phyloP scores from a whole-genome alignment of 2,888 invertebrate genomes.

The Meghimatium bilineatum region DNA sequence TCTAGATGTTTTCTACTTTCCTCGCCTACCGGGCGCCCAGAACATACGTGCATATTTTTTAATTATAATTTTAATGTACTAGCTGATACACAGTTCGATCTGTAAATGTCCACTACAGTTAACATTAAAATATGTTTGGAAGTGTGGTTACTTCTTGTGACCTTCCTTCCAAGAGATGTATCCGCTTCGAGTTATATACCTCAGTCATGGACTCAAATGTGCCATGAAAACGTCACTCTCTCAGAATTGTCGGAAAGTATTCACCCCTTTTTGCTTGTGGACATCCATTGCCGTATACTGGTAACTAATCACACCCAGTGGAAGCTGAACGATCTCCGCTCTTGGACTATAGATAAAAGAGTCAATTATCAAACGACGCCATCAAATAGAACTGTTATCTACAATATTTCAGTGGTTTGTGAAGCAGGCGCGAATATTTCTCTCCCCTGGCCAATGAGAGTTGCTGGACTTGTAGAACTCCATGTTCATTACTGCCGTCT shows the following conservation, averaged over 20 bases:
- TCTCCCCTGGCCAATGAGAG: conserved; percentile 46
- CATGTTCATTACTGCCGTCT: conserved; percentile 21
- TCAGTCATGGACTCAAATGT: neutral
- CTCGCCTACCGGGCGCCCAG: too few species aligned
- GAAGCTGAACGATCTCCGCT: conserved; percentile 36
- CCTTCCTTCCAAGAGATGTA: too few species aligned
- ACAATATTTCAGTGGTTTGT: conserved; percentile 23
- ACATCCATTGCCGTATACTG: neutral
- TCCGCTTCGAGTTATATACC: neutral
- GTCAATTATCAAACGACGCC: conserved; percentile 31
- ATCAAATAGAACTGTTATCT: conserved; percentile 22
- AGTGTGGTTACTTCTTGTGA: too few species aligned
- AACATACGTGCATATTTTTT: too few species aligned
- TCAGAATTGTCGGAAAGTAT: neutral
- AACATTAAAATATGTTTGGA: too few species aligned
- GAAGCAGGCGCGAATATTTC: conserved; percentile 40
- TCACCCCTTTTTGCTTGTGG: neutral
- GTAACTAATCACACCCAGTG: conserved; percentile 6
- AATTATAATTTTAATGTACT: too few species aligned
- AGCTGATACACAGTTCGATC: too few species aligned
- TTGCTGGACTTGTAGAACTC: conserved; percentile 34
- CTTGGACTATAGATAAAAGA: conserved; percentile 6
- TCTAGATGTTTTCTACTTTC: too few species aligned
- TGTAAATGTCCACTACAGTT: too few species aligned
- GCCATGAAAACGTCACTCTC: neutral